Percentiles rank a stretch among this genome's conserved stretches.
phyloP scores from a whole-genome alignment of 2,797 vertebrate genomes.

The Pseudochaenichthys georgianus region DNA sequence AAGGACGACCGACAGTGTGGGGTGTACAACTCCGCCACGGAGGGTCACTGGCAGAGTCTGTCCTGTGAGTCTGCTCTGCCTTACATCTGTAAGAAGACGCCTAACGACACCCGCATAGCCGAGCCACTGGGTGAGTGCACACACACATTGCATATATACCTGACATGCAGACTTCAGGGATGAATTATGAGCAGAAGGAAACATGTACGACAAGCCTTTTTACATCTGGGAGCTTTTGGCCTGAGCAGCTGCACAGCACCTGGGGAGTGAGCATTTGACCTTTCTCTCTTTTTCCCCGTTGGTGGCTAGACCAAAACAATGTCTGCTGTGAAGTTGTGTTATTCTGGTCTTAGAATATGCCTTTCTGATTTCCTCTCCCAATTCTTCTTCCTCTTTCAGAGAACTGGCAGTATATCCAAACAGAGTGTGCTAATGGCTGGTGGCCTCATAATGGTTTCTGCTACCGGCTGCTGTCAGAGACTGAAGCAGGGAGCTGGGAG shows the following conservation, averaged over 20 bases:
- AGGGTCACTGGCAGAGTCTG: constrained; percentile 86
- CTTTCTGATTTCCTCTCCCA: constrained; percentile 18
- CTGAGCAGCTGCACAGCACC: constrained; percentile 67
- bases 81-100: constrained; percentile 93
- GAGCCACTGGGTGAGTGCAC: constrained; percentile 85
- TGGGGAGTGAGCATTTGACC: constrained; percentile 59
- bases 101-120: constrained; percentile 77
- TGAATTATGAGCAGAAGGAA: constrained; percentile 26
- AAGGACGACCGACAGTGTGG: constrained; percentile 87
- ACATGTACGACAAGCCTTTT: constrained; percentile 28
- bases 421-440: constrained; percentile 89
- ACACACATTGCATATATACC: not conserved
- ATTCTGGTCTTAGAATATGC: constrained; percentile 4
- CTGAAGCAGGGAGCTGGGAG: constrained; percentile 86
- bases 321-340: constrained; percentile 42
- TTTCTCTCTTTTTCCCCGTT: constrained; percentile 23
- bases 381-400: constrained; percentile 70
- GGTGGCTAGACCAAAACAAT: constrained; percentile 53
- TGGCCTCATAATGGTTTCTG: constrained; percentile 89
- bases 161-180: constrained; percentile 4
- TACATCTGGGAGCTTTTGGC: constrained; percentile 42
- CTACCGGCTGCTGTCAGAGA: constrained; percentile 85
- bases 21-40: constrained; percentile 82
- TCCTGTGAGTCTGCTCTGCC: constrained; percentile 90
- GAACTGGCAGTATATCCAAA: constrained; percentile 90